Conservation (phyloP, 2,888 invertebrate genomes). For the Morpho achilles region DNA sequence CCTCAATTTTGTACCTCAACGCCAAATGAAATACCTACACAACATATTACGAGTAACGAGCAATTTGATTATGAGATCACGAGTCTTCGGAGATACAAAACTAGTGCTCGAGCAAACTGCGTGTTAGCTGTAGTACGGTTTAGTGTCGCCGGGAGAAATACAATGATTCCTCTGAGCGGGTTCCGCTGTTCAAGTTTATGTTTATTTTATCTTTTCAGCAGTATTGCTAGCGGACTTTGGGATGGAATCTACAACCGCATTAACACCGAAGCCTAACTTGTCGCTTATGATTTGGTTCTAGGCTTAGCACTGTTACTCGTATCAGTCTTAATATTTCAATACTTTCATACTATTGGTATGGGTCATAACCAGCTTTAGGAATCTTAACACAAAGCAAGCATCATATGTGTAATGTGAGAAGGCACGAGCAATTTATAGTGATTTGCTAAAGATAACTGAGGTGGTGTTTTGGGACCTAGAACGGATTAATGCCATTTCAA, state of each 20-base stretch:
- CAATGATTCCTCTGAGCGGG: constrained; percentile 74
- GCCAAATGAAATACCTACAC: too few species aligned
- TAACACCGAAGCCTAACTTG: constrained; percentile 57
- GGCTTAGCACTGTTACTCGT: too few species aligned
- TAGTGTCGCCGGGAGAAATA: constrained; percentile 69
- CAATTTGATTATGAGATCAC: neutral
- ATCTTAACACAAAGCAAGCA: too few species aligned
- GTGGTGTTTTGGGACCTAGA: too few species aligned
- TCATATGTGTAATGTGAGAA: too few species aligned
- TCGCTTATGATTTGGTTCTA: neutral
- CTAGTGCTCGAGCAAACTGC: constrained; percentile 49
- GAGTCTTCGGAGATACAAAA: neutral
- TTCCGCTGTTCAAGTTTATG: constrained; percentile 76
- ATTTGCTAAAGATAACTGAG: too few species aligned
- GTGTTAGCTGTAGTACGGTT: constrained; percentile 41
- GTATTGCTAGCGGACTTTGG: constrained; percentile 68
- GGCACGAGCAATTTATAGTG: too few species aligned
- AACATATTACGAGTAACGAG: neutral
- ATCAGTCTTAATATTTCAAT: too few species aligned
- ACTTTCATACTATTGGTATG: too few species aligned
- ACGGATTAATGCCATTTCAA: too few species aligned
- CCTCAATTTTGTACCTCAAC: too few species aligned
- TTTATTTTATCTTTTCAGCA: constrained; percentile 78
- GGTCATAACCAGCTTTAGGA: too few species aligned
- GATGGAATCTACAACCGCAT: constrained; percentile 74